Percentiles rank a stretch among this genome's conserved stretches.
Conservation (phyloP, 2,888 invertebrate genomes). For the Antheraea yamamai region DNA sequence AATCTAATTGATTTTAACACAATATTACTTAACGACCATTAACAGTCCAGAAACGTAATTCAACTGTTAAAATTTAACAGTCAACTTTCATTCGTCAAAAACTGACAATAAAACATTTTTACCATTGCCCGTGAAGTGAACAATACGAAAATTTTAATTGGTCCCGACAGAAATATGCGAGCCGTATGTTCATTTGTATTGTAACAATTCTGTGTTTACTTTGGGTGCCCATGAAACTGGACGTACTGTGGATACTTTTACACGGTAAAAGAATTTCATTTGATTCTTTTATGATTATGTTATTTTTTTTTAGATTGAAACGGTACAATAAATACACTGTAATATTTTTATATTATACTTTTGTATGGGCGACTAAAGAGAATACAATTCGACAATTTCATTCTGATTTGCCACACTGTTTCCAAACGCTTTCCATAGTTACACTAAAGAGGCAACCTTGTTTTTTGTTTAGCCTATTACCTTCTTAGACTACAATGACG, state of each 20-base stretch:
- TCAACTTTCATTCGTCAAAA: constrained; percentile 33
- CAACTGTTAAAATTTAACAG: constrained; percentile 20
- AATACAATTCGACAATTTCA: too few relatives aligned
- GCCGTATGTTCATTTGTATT: constrained; percentile 49
- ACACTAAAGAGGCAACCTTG: too few relatives aligned
- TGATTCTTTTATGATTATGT: background rate
- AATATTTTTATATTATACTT: too few relatives aligned
- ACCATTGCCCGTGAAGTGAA: constrained; percentile 28
- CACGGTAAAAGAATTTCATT: background rate
- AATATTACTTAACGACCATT: background rate
- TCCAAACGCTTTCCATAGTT: too few relatives aligned
- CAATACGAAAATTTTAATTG: constrained; percentile 58
- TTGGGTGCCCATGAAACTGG: background rate
- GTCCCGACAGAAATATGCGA: constrained; percentile 46
- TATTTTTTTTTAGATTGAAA: too few relatives aligned
- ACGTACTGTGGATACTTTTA: background rate
- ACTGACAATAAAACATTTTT: constrained; percentile 44
- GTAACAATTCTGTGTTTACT: constrained; percentile 41
- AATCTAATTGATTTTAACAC: background rate
- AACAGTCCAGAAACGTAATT: background rate
- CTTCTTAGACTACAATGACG: too few relatives aligned
- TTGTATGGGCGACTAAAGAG: too few relatives aligned
- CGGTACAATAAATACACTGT: too few relatives aligned
- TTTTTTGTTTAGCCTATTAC: too few relatives aligned
- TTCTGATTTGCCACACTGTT: too few relatives aligned